These are phyloP conservation scores for Ichneumoninae sp. DNA, from an alignment of 2,888 invertebrate genomes.

Conservation along the genomic window DNA sequence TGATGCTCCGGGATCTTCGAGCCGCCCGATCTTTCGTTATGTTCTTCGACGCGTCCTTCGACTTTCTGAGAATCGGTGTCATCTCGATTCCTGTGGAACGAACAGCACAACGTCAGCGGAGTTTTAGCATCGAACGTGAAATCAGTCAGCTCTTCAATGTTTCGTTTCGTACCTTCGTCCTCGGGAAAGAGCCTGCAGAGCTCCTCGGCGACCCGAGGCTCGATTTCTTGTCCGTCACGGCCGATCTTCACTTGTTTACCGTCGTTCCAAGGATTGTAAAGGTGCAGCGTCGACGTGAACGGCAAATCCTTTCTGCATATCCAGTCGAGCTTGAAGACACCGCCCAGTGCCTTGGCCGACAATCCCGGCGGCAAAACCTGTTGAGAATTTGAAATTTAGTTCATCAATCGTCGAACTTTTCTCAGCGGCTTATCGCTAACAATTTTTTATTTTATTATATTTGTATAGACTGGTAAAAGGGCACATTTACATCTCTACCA, in stretches of 20 bases:
- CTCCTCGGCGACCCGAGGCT: constrained; percentile 97
- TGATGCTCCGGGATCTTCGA: constrained; percentile 85
- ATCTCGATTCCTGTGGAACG: constrained; percentile 88
- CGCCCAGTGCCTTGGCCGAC: constrained; percentile 96
- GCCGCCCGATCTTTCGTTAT: constrained; percentile 84
- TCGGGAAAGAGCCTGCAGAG: constrained; percentile 96
- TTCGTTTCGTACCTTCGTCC: constrained; percentile 88
- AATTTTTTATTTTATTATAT: not conserved
- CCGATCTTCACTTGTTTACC: constrained; percentile 99
- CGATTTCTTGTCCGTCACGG: constrained; percentile 99
- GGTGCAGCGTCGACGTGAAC: constrained; percentile 95
- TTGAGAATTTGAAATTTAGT: constrained; percentile 43
- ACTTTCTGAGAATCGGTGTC: constrained; percentile 93
- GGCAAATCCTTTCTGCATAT: constrained; percentile 97
- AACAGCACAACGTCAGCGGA: not conserved
- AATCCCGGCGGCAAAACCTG: constrained; percentile 94
- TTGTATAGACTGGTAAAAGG: not conserved
- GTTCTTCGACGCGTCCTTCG: constrained; percentile 92
- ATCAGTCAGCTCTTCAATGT: too few species aligned
- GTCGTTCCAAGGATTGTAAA: constrained; percentile 99
- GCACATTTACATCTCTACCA: too few species aligned
- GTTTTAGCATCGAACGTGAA: not conserved
- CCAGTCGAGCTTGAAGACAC: constrained; percentile 99
- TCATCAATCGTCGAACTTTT: not conserved
- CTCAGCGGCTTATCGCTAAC: not conserved